Conservation (phyloP, 92 coral and sea anemone genomes). For the Parazoanthus darwini region DNA sequence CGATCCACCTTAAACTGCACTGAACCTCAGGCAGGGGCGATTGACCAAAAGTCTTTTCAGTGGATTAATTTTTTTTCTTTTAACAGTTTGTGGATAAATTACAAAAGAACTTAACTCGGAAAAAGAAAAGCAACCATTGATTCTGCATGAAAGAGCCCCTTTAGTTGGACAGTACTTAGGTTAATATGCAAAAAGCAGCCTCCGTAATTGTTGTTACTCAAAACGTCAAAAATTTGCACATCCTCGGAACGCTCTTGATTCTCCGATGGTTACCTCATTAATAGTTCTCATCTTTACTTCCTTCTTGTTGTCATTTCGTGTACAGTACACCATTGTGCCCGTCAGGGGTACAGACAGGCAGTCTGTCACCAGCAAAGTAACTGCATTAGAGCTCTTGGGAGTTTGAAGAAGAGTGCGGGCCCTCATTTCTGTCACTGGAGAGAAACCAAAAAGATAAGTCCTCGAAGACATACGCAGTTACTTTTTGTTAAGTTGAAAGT, state of each 20-base stretch:
- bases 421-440: conserved; percentile 51
- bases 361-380: conserved; percentile 72
- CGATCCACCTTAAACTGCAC: too few species aligned
- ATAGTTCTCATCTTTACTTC: conserved; percentile 81
- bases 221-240: background rate
- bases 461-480: background rate
- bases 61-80: too few species aligned
- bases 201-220: background rate
- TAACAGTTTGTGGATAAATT: too few species aligned
- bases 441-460: background rate
- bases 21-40: too few species aligned
- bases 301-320: conserved; percentile 65
- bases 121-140: too few species aligned
- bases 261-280: conserved; percentile 55
- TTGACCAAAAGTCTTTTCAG: too few species aligned
- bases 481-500: background rate
- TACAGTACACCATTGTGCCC: conserved; percentile 78
- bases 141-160: too few species aligned
- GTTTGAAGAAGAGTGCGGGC: conserved; percentile 73
- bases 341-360: conserved; percentile 68
- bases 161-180: too few species aligned
- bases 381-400: conserved; percentile 61
- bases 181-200: background rate
- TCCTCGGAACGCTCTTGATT: background rate
- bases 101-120: too few species aligned